phyloP scores from a whole-genome alignment of 2,113 vertebrate genomes.

The Talpa occidentalis region DNA sequence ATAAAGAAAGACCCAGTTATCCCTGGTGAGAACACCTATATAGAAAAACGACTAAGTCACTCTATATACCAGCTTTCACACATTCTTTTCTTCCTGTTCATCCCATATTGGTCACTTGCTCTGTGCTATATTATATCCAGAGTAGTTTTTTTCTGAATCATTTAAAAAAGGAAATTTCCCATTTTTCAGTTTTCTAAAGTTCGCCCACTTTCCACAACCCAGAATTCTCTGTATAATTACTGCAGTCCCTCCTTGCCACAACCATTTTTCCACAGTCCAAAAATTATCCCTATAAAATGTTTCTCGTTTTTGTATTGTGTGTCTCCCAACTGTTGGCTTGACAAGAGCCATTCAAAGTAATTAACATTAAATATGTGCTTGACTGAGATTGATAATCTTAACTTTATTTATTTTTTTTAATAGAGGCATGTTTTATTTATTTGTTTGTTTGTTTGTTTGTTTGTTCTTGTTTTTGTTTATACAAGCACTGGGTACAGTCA shows the following conservation, averaged over 20 bases:
- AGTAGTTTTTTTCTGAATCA: neutral
- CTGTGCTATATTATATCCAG: neutral
- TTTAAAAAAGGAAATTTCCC: constrained; percentile 1
- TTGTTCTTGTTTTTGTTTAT: no score
- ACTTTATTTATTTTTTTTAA: no score
- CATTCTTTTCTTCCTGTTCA: neutral
- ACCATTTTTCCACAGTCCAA: neutral
- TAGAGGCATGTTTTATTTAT: no score
- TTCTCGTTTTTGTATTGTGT: neutral
- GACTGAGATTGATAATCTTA: neutral
- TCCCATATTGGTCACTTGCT: neutral
- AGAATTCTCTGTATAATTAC: neutral
- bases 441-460: no score
- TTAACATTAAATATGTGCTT: neutral
- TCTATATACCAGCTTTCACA: neutral
- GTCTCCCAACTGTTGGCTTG: neutral
- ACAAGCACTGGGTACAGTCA: no score
- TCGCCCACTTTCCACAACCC: neutral
- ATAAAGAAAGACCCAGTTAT: no score
- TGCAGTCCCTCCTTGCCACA: neutral
- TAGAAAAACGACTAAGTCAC: neutral
- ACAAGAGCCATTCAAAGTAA: neutral
- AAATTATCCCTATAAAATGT: neutral
- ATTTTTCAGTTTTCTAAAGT: neutral
- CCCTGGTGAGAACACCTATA: no score